phyloP scores from a whole-genome alignment of 1,140 invertebrate genomes.

The Archivesica marissinica region DNA sequence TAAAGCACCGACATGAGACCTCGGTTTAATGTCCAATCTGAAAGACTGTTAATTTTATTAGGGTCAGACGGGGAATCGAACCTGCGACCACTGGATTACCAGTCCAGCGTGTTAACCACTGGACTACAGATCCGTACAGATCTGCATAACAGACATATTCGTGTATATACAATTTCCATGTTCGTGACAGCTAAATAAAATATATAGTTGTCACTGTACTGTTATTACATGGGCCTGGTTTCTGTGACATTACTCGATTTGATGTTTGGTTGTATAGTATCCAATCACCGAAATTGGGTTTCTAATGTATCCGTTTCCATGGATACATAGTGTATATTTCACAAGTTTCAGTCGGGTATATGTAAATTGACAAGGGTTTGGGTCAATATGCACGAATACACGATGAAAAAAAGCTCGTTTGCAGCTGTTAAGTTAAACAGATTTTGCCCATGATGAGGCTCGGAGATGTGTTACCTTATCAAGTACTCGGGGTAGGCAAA shows the following conservation, averaged over 20 bases:
- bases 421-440: no score
- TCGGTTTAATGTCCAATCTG: no score
- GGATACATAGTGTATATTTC: slow-evolving; percentile 25
- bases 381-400: background rate
- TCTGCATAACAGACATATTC: background rate
- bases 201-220: background rate
- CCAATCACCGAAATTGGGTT: slow-evolving; percentile 16
- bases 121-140: no score
- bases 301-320: slow-evolving; percentile 33
- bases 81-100: no score
- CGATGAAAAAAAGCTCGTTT: background rate
- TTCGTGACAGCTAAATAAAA: background rate
- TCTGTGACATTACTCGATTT: background rate
- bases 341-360: background rate
- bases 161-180: background rate
- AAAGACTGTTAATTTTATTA: no score
- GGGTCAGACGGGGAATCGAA: no score
- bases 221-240: slow-evolving; percentile 7
- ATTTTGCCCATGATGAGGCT: no score
- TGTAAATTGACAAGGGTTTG: slow-evolving; percentile 29
- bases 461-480: no score
- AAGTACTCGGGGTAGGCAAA: no score
- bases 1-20: no score
- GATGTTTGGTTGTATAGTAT: background rate
- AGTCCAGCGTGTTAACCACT: no score